Evolutionary conservation across 1,140 invertebrate species (phyloP).

Genomic region (Drosophila yakuba): DNA sequence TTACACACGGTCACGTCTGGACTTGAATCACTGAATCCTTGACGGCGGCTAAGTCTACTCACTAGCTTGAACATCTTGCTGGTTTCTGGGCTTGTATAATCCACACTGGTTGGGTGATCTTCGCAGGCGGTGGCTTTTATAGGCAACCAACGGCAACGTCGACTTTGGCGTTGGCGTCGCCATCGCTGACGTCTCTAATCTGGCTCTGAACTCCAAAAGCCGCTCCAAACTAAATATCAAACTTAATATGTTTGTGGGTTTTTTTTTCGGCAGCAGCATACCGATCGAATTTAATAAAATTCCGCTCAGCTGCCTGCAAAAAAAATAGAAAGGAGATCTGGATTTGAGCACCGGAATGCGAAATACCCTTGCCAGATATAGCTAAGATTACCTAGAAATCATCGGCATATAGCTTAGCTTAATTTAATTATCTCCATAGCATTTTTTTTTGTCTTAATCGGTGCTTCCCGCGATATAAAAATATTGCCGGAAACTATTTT

Average conservation of each 20-base stretch:
- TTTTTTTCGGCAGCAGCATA: constrained; percentile 48
- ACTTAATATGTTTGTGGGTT: constrained; percentile 54
- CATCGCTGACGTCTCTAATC: constrained; percentile 63
- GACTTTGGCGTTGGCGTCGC: constrained; percentile 43
- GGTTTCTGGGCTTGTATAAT: constrained; percentile 66
- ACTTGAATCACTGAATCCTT: not conserved
- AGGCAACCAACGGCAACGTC: constrained; percentile 33
- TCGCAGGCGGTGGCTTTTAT: constrained; percentile 57
- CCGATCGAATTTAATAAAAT: constrained; percentile 59
- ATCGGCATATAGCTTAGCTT: not conserved
- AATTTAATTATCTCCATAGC: not conserved
- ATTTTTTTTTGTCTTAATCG: not conserved
- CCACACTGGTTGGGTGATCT: constrained; percentile 74
- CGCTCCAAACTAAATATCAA: constrained; percentile 71
- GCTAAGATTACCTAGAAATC: not conserved
- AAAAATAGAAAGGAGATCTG: constrained; percentile 30
- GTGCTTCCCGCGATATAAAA: not conserved
- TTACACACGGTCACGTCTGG: not conserved
- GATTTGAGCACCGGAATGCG: not conserved
- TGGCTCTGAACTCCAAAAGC: constrained; percentile 49
- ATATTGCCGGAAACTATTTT: constrained; percentile 3
- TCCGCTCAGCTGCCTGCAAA: constrained; percentile 37
- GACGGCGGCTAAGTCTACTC: constrained; percentile 45
- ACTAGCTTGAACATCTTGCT: constrained; percentile 83
- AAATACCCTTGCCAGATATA: constrained; percentile 14